A percentile compares a stretch with the other conserved stretches of the same genome.
phyloP scores from a whole-genome alignment of 2,797 vertebrate species.

The Sebastes aleutianus region DNA sequence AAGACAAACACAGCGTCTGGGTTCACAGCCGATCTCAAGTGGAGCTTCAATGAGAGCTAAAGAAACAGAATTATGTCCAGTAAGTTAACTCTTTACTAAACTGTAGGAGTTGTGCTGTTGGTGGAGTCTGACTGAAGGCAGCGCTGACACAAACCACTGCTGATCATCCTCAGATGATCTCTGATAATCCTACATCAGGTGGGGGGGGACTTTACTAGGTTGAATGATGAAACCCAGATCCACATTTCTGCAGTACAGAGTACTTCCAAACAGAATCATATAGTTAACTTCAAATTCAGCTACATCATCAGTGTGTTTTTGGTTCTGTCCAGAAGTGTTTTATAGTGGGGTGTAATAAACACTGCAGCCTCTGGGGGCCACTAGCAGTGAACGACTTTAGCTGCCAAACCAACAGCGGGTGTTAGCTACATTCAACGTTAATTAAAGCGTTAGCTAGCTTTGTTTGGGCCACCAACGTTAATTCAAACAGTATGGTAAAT shows the following conservation, averaged over 20 bases:
- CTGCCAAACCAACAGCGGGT: too few species aligned
- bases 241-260: not conserved
- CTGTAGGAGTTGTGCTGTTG: not conserved
- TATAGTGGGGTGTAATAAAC: too few species aligned
- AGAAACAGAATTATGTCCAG: not conserved
- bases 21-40: slow-evolving; percentile 1
- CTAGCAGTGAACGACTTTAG: too few species aligned
- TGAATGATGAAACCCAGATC: slow-evolving; percentile 15
- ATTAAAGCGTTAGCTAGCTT: too few species aligned
- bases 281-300: too few species aligned
- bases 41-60: not conserved
- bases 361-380: too few species aligned
- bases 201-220: not conserved
- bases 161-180: not conserved
- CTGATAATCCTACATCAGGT: not conserved
- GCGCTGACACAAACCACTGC: not conserved
- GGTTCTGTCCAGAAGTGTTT: too few species aligned
- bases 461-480: too few species aligned
- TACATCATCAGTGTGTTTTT: too few species aligned
- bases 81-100: slow-evolving; percentile 8
- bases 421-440: too few species aligned
- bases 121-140: not conserved
- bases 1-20: slow-evolving; percentile 37
- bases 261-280: not conserved
- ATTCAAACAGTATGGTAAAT: too few species aligned